These are phyloP conservation scores for Drosophila simulans DNA, from an alignment of 1,140 invertebrate species.

Conservation along the genomic window DNA sequence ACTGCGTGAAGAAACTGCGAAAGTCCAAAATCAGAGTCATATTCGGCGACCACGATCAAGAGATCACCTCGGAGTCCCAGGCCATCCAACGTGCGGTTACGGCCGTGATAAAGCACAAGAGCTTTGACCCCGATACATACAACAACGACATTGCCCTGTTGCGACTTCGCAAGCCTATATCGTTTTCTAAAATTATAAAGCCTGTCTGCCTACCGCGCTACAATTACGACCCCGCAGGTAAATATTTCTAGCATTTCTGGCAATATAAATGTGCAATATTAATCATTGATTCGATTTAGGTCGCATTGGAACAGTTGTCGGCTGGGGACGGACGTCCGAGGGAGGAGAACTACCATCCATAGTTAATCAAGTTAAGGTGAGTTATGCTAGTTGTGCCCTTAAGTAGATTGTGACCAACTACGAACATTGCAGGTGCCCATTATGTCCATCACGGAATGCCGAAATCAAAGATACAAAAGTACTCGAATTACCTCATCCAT, in stretches of 20 bases:
- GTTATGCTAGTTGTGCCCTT: no score
- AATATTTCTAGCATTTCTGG: neutral
- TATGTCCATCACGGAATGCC: conserved; percentile 90
- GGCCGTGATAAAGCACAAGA: conserved; percentile 91
- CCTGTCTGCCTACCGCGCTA: conserved; percentile 91
- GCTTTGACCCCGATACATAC: conserved; percentile 93
- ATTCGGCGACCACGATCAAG: conserved; percentile 93
- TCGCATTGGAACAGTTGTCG: conserved; percentile 89
- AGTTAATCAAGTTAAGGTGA: conserved; percentile 91
- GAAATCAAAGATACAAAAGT: conserved; percentile 92
- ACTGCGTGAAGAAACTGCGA: conserved; percentile 90
- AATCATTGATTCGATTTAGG: conserved; percentile 30
- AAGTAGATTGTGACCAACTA: no score
- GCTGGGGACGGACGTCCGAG: conserved; percentile 93
- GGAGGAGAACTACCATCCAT: conserved; percentile 91
- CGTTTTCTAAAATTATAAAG: conserved; percentile 91
- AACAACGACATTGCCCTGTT: conserved; percentile 95
- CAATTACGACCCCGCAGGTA: conserved; percentile 90
- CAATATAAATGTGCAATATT: neutral
- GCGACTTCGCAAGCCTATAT: conserved; percentile 90
- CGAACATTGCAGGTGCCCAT: conserved; percentile 87
- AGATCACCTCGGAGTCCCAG: conserved; percentile 89
- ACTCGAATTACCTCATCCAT: conserved; percentile 92
- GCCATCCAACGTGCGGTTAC: conserved; percentile 92
- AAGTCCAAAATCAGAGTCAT: conserved; percentile 91